Conservation (phyloP, 2,888 invertebrate genomes). For the Corythucha ciliata region DNA sequence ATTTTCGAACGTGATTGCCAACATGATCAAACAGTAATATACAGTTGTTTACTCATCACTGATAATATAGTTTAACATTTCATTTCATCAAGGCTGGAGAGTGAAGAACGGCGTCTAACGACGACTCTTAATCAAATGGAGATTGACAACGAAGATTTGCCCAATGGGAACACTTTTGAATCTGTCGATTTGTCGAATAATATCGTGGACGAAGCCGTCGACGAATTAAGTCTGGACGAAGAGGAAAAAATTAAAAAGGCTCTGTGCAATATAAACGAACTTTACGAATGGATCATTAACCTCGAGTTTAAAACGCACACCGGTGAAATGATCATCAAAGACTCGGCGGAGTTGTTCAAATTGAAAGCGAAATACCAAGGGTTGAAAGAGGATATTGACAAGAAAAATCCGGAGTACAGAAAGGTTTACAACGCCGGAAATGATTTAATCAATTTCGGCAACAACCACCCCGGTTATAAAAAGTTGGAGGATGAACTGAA, state of each 20-base stretch:
- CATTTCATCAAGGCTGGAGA: conserved; percentile 23
- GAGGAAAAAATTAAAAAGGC: conserved; percentile 37
- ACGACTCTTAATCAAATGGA: conserved; percentile 23
- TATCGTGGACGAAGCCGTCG: conserved; percentile 6
- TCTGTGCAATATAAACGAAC: conserved; percentile 47
- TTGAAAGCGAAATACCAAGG: conserved; percentile 60
- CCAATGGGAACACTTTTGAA: no score
- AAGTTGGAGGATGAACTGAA: conserved; percentile 19
- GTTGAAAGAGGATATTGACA: conserved; percentile 63
- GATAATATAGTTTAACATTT: conserved; percentile 2
- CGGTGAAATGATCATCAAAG: conserved; percentile 47
- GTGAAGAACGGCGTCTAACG: conserved; percentile 24
- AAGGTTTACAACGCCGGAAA: conserved; percentile 41
- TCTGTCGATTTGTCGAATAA: conserved; percentile 5
- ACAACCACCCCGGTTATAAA: conserved; percentile 19
- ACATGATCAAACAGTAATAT: conserved; percentile 29
- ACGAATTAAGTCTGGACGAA: conserved; percentile 1
- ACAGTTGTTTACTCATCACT: conserved; percentile 2
- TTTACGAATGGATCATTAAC: conserved; percentile 53
- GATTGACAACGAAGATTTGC: conserved; percentile 19
- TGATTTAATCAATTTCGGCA: conserved; percentile 41
- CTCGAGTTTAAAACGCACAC: conserved; percentile 54
- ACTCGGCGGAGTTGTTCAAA: conserved; percentile 60
- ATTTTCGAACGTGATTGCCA: conserved; percentile 24
- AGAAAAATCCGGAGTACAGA: conserved; percentile 44